Base-by-base conservation (phyloP, 2,888 invertebrate genomes). In the Lithodes maja region DNA sequence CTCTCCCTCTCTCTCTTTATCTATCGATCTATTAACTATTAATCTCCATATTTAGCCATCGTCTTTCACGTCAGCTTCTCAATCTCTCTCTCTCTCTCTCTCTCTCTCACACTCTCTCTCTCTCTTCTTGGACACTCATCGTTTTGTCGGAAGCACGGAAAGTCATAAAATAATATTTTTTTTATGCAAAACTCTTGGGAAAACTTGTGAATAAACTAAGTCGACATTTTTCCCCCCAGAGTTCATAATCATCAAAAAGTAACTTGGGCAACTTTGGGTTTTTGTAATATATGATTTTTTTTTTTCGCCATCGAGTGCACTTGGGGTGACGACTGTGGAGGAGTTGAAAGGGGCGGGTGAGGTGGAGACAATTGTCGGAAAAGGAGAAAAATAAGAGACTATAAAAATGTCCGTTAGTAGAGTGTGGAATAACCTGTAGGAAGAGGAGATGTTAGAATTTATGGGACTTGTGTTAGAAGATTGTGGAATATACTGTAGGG, bases 121-220 rank as follows among this genome's bases (percentile, higher is more conserved):
- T 33, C 33, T 33, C 33, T 33, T 33, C 33, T 33, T 33, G 33
- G 33, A 33, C 33, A 33, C 33, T 33, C 33, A 33, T 33, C 33
- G 33, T 33, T 33, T 33, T 33, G 33, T 33, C 33, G 33, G 33
- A 33, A 33, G 33, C 33, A 33, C 33, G 33, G 33, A 33, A 0
- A 33, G 33, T 33, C 33, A 33, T 33, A 33, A 33, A 33, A 33
- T 33, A 33, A 33, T 33, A 33, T 33, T 33, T 33, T 33, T 33
- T 33, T 33, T 0, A 33, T 33, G 33, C 33, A 33, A 33, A 33
- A 33, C 33, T 33, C 33, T 33, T 33, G 5, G 61, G 61, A 61
- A 61, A 61, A 61, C 61, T 61, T 61, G 61, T 61, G 61, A 61
- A 61, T 61, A 61, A 61, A 61, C 61, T 61, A 61, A 61, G 61